Evolutionary conservation across 2,888 invertebrate genomes (phyloP).

Genomic region (Alentia gelatinosa): DNA sequence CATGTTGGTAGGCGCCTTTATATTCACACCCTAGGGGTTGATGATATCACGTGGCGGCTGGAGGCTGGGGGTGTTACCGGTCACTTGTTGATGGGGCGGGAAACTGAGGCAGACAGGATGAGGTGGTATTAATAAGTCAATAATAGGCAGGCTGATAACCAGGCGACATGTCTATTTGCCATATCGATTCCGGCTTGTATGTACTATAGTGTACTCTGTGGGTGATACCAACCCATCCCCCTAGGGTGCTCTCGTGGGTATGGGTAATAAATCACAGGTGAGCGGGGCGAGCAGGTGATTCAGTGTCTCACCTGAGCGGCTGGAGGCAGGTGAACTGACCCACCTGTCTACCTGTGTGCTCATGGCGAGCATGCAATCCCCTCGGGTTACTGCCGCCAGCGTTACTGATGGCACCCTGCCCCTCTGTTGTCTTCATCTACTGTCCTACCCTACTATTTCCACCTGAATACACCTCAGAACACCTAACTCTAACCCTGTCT

Average conservation of each 20-base stretch:
- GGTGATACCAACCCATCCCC: background rate
- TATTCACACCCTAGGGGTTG: background rate
- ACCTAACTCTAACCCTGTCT: no score
- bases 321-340: background rate
- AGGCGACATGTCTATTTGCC: background rate
- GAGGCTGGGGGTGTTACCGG: background rate
- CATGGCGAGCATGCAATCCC: background rate
- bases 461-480: no score
- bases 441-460: no score
- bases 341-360: constrained; percentile 26
- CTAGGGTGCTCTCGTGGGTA: background rate
- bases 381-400: no score
- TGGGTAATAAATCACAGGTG: constrained; percentile 22
- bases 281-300: constrained; percentile 24
- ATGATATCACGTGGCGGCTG: background rate
- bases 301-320: constrained; percentile 32
- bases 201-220: background rate
- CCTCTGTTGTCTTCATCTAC: no score
- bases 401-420: no score
- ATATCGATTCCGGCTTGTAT: background rate
- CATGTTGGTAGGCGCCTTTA: background rate
- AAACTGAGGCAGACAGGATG: background rate
- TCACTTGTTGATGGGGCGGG: background rate
- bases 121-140: constrained; percentile 21
- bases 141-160: background rate